Conservation (phyloP, 2,888 invertebrate genomes). For the Hydropsyche betteni region DNA sequence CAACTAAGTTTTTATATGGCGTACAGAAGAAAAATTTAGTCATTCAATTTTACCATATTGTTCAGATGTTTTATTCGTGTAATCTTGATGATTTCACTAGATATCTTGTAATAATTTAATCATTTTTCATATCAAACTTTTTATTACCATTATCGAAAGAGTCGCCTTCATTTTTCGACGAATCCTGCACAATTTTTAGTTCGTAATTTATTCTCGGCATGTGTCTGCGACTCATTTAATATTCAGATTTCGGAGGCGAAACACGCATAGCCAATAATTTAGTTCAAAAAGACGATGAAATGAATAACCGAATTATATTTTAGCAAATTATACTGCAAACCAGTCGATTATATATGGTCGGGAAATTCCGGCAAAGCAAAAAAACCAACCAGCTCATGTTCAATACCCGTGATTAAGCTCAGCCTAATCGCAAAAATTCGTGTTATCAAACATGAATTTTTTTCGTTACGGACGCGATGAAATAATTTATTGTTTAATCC, state of each 20-base stretch:
- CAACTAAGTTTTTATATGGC: too few relatives aligned
- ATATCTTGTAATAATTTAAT: too few relatives aligned
- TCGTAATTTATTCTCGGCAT: not conserved
- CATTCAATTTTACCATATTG: too few relatives aligned
- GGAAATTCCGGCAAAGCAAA: not conserved
- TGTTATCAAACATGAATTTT: conserved; percentile 2
- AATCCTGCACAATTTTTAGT: too few relatives aligned
- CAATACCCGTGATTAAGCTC: conserved; percentile 8
- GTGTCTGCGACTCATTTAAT: conserved; percentile 9
- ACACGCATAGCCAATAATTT: conserved; percentile 26
- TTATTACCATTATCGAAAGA: too few relatives aligned
- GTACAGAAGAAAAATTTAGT: too few relatives aligned
- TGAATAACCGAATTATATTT: conserved; percentile 28
- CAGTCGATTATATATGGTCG: not conserved
- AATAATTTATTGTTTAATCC: conserved; percentile 8
- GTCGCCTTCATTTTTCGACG: too few relatives aligned
- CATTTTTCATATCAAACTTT: too few relatives aligned
- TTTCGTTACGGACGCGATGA: not conserved
- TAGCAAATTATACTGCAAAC: not conserved
- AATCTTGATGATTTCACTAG: too few relatives aligned
- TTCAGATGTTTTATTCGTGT: too few relatives aligned
- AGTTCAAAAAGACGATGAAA: conserved; percentile 22
- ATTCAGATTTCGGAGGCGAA: conserved; percentile 16
- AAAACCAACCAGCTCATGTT: not conserved
- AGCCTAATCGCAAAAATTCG: conserved; percentile 13